Percentiles rank a stretch among this genome's conserved stretches.
Evolutionary conservation across 92 coral and sea anemone genomes (phyloP).

Genomic region (Chrysogorgia sp.): DNA sequence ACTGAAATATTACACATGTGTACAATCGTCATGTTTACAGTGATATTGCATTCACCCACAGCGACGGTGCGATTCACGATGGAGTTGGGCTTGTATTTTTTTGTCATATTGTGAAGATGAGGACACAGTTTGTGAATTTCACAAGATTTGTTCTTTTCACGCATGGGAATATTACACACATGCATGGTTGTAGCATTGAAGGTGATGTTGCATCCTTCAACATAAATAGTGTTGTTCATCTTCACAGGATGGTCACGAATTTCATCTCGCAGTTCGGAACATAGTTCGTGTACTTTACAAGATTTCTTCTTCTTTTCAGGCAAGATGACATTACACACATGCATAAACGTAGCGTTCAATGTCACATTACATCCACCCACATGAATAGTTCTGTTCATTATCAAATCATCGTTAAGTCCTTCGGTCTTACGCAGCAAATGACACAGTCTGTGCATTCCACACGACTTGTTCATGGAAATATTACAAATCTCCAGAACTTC

Average conservation of each 20-base stretch:
- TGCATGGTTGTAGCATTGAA: not conserved
- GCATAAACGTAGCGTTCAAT: conserved; percentile 1
- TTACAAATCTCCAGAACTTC: conserved; percentile 5
- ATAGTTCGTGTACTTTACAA: conserved; percentile 9
- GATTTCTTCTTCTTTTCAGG: conserved; percentile 7
- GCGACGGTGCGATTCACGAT: conserved; percentile 3
- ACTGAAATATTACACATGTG: conserved; percentile 12
- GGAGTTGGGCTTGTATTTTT: not conserved
- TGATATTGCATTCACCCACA: conserved; percentile 11
- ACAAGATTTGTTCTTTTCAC: not conserved
- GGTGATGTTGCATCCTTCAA: conserved; percentile 22
- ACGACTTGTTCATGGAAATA: not conserved
- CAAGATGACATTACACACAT: conserved; percentile 1
- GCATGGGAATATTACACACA: conserved; percentile 11
- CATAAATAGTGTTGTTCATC: not conserved
- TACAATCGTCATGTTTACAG: not conserved
- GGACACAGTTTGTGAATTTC: conserved; percentile 7
- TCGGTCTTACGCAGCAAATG: not conserved
- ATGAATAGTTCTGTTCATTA: not conserved
- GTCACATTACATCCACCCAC: conserved; percentile 6
- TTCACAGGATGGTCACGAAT: not conserved
- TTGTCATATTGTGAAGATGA: not conserved
- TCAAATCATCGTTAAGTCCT: not conserved
- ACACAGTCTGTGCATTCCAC: conserved; percentile 7
- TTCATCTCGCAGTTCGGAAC: not conserved